These are phyloP conservation scores for Colostygia pectinataria DNA, from an alignment of 2,888 invertebrate genomes.

Conservation along the genomic window DNA sequence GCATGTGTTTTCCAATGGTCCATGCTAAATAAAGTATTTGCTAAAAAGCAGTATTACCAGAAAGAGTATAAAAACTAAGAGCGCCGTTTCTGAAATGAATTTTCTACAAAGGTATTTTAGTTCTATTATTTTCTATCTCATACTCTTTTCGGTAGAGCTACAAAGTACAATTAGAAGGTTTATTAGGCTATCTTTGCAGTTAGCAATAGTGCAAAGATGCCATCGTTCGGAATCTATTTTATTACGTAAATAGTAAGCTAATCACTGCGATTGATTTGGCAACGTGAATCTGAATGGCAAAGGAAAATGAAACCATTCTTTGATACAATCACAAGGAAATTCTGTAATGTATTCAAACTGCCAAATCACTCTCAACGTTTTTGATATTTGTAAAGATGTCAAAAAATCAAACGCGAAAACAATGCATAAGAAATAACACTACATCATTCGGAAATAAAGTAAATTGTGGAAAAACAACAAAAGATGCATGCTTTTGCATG, in stretches of 20 bases:
- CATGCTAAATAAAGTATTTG: slow-evolving; percentile 41
- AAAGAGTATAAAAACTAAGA: slow-evolving; percentile 9
- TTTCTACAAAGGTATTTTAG: not conserved
- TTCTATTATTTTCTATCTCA: slow-evolving; percentile 1
- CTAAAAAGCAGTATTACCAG: slow-evolving; percentile 23
- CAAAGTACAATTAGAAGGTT: slow-evolving; percentile 2
- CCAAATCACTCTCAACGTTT: slow-evolving; percentile 15
- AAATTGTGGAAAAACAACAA: slow-evolving; percentile 9
- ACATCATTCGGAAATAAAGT: slow-evolving; percentile 6
- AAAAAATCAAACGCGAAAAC: slow-evolving; percentile 24
- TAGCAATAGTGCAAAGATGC: slow-evolving; percentile 8
- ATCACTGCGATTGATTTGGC: slow-evolving; percentile 18
- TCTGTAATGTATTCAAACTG: slow-evolving; percentile 15
- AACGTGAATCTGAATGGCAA: slow-evolving; percentile 4
- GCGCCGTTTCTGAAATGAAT: not conserved
- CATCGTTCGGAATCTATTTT: slow-evolving; percentile 14
- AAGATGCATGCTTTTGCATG: slow-evolving; percentile 16
- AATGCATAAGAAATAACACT: slow-evolving; percentile 14
- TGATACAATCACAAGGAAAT: slow-evolving; percentile 7
- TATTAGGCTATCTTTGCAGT: slow-evolving; percentile 11
- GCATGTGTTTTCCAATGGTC: slow-evolving; percentile 31
- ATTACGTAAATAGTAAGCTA: slow-evolving; percentile 4
- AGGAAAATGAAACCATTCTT: slow-evolving; percentile 3
- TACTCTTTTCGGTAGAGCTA: slow-evolving; percentile 9
- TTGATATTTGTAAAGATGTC: slow-evolving; percentile 10